Evolutionary conservation across 2,797 vertebrate genomes (phyloP), one percentile per base, ranked within the genome.

Genomic region (Acanthiza pusilla): DNA sequence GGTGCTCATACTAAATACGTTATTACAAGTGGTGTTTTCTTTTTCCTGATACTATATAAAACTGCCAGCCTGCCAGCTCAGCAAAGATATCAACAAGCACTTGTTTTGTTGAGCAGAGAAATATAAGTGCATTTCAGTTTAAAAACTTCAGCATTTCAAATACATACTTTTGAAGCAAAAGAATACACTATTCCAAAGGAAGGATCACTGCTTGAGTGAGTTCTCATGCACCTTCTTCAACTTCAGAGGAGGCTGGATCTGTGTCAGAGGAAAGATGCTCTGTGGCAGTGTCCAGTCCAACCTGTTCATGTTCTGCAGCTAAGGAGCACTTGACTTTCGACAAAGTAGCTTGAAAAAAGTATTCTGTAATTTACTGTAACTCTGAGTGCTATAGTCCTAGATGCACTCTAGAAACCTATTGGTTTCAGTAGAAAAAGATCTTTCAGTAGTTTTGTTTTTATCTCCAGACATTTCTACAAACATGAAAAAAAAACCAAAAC

Each of bases 1-100:
- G 95, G 85, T 88, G 89, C 94, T 94, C 76, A 91, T 94, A 84
- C 89, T 77, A 96, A 93, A 97, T 94, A 85, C 98, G 97, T 97
- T 91, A 97, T 98, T 98, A 97, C 90, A 71, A 96, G 97, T 94
- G 76, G 80, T 93, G 85, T 96, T 97, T 97, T 97, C 92, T 94
- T 96, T 86, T 95, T 95, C 32, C 27, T 55, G 3, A 93, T 93
- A 86, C 71, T 88, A 75, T 43, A 51, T 70, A 84, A 76, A 94
- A 70, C 80, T 95, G 57, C 94, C 96, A 96, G 81, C 73, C 79
- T 97, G 97, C 97, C 97, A 98, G 43, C 96, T 97, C 97, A 96
- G 92, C 94, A 97, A 91, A 93, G 62, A 67, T 73, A 94, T 75
- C 92, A 93, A 78, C 63, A 91, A 73, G 68, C 85, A 97, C 82